Percentiles rank a stretch among this genome's conserved stretches.
These are phyloP conservation scores for Cassiopea andromeda DNA, from an alignment of 30 jellyfish, hydroid and myxozoan genomes.

Conservation along the genomic window DNA sequence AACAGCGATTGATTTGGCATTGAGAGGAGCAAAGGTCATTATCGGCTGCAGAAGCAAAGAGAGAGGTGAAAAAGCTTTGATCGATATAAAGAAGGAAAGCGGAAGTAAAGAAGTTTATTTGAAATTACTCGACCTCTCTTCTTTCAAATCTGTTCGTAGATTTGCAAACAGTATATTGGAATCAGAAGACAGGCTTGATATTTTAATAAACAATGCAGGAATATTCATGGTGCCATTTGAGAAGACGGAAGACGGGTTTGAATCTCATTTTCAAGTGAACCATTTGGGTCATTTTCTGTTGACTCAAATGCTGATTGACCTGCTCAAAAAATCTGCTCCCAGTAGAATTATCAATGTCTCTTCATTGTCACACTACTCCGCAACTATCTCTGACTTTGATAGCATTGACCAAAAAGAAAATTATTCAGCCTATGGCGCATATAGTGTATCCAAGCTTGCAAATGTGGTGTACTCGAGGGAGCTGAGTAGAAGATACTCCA, in stretches of 20 bases:
- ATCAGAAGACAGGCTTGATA: slow-evolving; percentile 69
- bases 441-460: slow-evolving; percentile 76
- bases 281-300: slow-evolving; percentile 93
- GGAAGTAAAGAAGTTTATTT: slow-evolving; percentile 67
- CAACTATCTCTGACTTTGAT: slow-evolving; percentile 39
- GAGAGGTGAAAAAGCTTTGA: slow-evolving; percentile 78
- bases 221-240: slow-evolving; percentile 67
- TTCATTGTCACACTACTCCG: slow-evolving; percentile 77
- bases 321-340: slow-evolving; percentile 78
- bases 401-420: slow-evolving; percentile 26
- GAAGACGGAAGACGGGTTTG: slow-evolving; percentile 94
- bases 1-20: slow-evolving; percentile 92
- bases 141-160: slow-evolving; percentile 81
- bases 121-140: slow-evolving; percentile 78
- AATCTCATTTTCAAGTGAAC: slow-evolving; percentile 86
- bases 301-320: slow-evolving; percentile 75
- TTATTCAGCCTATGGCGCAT: slow-evolving; percentile 54
- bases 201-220: slow-evolving; percentile 96
- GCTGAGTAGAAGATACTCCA: slow-evolving; percentile 52
- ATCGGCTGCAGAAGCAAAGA: slow-evolving; percentile 83
- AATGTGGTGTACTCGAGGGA: slow-evolving; percentile 81
- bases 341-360: slow-evolving; percentile 89
- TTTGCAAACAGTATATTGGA: slow-evolving; percentile 70
- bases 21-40: slow-evolving; percentile 96
- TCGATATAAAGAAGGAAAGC: slow-evolving; percentile 72